Evolutionary conservation across 2,113 vertebrate species (phyloP).

Genomic region (Garra rufa): DNA sequence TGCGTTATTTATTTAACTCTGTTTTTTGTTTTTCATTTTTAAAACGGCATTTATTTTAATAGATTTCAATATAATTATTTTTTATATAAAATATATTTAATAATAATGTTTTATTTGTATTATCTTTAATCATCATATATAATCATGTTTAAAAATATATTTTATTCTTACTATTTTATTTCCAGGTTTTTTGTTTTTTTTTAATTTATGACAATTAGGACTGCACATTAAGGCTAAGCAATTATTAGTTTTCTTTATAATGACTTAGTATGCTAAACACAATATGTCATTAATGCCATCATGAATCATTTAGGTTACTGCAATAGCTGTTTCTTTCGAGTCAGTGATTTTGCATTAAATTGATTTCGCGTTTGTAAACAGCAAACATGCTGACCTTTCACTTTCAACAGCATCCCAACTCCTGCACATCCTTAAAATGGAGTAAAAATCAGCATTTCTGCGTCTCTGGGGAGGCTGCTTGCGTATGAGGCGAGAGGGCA

Average conservation of each 20-base stretch:
- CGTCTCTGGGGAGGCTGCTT: constrained; percentile 26
- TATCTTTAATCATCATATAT: too few species aligned
- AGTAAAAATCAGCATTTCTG: constrained; percentile 16
- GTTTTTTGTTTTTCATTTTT: too few species aligned
- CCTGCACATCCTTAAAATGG: neutral
- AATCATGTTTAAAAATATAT: too few species aligned
- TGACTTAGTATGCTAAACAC: neutral
- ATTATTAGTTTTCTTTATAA: neutral
- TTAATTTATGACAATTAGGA: neutral
- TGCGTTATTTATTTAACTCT: too few species aligned
- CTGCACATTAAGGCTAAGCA: neutral
- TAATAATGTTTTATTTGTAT: too few species aligned
- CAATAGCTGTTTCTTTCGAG: neutral
- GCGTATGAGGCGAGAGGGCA: constrained; percentile 55
- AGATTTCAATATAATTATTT: too few species aligned
- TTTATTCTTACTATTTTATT: too few species aligned
- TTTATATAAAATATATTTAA: too few species aligned
- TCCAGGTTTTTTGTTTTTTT: neutral
- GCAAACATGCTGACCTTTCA: constrained; percentile 30
- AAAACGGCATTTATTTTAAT: too few species aligned
- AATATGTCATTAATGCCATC: neutral
- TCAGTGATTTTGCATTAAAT: neutral
- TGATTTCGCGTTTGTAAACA: neutral
- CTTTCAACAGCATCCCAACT: neutral
- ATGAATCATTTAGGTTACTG: neutral